Evolutionary conservation across 2,888 invertebrate species (phyloP).

Genomic region (Brenthis hecate): DNA sequence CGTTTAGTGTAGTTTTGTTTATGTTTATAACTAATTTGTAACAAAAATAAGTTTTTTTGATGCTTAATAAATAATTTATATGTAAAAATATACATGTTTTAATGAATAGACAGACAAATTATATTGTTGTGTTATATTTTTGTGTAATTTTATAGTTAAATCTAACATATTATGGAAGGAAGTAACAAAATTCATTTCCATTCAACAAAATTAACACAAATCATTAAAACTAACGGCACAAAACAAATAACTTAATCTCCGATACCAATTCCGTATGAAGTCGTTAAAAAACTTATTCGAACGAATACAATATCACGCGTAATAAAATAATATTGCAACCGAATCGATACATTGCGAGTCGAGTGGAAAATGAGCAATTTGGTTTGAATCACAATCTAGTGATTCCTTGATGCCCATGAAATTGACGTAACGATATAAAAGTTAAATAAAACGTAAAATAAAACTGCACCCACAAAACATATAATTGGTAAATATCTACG

Average conservation of each 20-base stretch:
- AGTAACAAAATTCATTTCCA: background rate
- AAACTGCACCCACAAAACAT: constrained; percentile 81
- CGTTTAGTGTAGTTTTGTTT: constrained; percentile 79
- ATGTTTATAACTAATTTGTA: constrained; percentile 43
- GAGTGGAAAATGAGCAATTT: constrained; percentile 81
- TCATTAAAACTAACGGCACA: constrained; percentile 48
- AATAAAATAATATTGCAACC: constrained; percentile 76
- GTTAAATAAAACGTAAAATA: constrained; percentile 83
- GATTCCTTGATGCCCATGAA: constrained; percentile 82
- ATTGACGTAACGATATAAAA: constrained; percentile 83
- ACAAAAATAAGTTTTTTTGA: no score
- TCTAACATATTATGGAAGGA: background rate
- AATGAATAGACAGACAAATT: background rate
- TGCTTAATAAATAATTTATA: background rate
- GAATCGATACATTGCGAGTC: constrained; percentile 64
- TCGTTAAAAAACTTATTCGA: constrained; percentile 54
- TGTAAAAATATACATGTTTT: background rate
- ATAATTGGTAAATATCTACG: constrained; percentile 75
- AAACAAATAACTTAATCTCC: constrained; percentile 50
- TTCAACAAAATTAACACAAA: constrained; percentile 38
- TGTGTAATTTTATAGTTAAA: constrained; percentile 1
- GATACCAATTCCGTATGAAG: constrained; percentile 44
- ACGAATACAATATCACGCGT: constrained; percentile 71
- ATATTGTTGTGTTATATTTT: no score
- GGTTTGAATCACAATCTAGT: constrained; percentile 81